A percentile compares a stretch with the other conserved stretches of the same genome.
These are phyloP conservation scores for Lysiphlebus fabarum DNA, from an alignment of 1,140 invertebrate genomes.

Conservation along the genomic window DNA sequence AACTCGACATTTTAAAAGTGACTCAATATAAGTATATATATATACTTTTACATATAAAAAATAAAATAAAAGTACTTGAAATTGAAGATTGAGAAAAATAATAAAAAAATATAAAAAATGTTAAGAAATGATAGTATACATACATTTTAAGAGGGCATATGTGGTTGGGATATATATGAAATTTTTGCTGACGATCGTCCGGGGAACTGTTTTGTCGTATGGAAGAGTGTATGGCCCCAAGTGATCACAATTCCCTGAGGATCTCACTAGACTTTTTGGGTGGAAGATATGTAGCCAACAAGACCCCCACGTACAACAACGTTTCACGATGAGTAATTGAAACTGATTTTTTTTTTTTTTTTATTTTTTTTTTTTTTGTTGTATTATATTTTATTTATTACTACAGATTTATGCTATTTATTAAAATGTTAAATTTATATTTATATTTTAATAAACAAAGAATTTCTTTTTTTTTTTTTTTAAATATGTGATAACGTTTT, in stretches of 20 bases:
- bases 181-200: constrained; percentile 51
- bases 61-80: no score
- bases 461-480: neutral
- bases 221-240: constrained; percentile 24
- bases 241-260: constrained; percentile 38
- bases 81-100: no score
- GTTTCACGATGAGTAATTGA: constrained; percentile 42
- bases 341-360: constrained; percentile 43
- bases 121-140: no score
- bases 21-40: no score
- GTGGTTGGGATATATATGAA: constrained; percentile 41
- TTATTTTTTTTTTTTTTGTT: constrained; percentile 33
- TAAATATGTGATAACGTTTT: constrained; percentile 31
- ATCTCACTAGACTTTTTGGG: constrained; percentile 24
- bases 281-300: no score
- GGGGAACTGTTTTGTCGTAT: constrained; percentile 33
- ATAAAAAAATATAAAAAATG: no score
- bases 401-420: no score
- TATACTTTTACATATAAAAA: no score
- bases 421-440: no score
- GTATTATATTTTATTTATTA: constrained; percentile 27
- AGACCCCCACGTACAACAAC: constrained; percentile 28
- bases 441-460: no score
- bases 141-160: constrained; percentile 31
- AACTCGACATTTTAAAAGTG: no score